Percentiles rank a stretch among this genome's conserved stretches.
phyloP scores from a whole-genome alignment of 35 echinoderm and acorn worm species.

The Heliocidaris erythrogramma region DNA sequence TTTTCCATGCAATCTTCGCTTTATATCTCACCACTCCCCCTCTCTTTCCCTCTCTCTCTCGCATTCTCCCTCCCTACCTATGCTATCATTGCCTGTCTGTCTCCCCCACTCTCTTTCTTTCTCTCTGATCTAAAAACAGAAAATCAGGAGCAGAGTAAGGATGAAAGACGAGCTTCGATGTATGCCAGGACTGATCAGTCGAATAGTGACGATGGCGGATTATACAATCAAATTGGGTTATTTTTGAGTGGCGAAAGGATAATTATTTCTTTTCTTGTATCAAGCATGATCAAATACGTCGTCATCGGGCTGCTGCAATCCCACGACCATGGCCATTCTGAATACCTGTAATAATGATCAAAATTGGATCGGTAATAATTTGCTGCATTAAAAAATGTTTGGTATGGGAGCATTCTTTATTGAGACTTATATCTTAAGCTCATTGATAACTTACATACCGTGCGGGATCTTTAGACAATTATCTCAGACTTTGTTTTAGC shows the following conservation, averaged over 20 bases:
- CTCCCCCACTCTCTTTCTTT: background rate
- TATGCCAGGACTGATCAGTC: background rate
- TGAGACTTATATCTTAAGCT: too few species aligned
- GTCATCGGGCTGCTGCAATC: background rate
- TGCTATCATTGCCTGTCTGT: background rate
- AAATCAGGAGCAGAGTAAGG: background rate
- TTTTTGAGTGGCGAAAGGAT: background rate
- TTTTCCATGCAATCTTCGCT: too few species aligned
- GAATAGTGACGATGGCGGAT: background rate
- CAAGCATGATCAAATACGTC: background rate
- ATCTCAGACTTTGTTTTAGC: too few species aligned
- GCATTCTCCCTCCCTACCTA: background rate
- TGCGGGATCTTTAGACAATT: too few species aligned
- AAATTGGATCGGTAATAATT: background rate
- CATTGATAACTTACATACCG: too few species aligned
- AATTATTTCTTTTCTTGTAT: slow-evolving; percentile 12
- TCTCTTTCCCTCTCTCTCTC: background rate
- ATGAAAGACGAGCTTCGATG: background rate
- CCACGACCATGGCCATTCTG: background rate
- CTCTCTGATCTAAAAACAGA: background rate
- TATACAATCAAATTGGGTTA: background rate
- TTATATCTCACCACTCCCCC: background rate
- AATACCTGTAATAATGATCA: background rate
- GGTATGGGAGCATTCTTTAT: background rate
- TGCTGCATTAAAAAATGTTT: background rate